These are phyloP conservation scores for Herpailurus yagouaroundi DNA, from an alignment of 2,113 vertebrate species.

Conservation along the genomic window DNA sequence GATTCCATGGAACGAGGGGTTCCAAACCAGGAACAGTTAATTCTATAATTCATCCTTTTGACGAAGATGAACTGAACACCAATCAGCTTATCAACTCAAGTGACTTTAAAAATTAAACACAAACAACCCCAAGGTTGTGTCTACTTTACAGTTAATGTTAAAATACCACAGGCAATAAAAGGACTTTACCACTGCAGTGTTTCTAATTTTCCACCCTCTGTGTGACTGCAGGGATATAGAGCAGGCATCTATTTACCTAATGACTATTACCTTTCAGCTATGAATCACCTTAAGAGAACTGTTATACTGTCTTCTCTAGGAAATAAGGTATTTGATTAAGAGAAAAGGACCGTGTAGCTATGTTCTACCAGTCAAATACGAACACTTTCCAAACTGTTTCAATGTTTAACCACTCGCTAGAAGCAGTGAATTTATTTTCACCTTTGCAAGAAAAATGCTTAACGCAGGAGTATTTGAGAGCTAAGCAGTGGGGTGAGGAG, in stretches of 20 bases:
- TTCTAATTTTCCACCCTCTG: not conserved
- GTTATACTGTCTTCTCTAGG: not conserved
- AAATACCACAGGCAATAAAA: not conserved
- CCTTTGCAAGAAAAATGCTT: not conserved
- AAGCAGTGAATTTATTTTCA: not conserved
- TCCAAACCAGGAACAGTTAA: slow-evolving; percentile 23
- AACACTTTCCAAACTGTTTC: not conserved
- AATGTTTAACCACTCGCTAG: not conserved
- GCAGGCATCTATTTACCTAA: not conserved
- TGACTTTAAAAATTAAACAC: slow-evolving; percentile 7
- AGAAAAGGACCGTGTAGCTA: not conserved
- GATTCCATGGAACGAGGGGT: not conserved
- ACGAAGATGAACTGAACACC: slow-evolving; percentile 1
- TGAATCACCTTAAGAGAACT: not conserved
- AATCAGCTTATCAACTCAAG: not conserved
- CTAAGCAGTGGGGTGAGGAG: not conserved
- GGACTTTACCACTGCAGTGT: not conserved
- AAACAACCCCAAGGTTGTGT: not conserved
- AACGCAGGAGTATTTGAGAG: not conserved
- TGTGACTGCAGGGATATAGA: not conserved
- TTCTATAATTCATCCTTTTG: not conserved
- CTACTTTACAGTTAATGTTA: not conserved
- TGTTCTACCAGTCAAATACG: not conserved
- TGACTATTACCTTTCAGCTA: not conserved
- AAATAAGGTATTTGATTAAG: not conserved